phyloP scores from a whole-genome alignment of 2,888 invertebrate species.

The Xestia c-nigrum region DNA sequence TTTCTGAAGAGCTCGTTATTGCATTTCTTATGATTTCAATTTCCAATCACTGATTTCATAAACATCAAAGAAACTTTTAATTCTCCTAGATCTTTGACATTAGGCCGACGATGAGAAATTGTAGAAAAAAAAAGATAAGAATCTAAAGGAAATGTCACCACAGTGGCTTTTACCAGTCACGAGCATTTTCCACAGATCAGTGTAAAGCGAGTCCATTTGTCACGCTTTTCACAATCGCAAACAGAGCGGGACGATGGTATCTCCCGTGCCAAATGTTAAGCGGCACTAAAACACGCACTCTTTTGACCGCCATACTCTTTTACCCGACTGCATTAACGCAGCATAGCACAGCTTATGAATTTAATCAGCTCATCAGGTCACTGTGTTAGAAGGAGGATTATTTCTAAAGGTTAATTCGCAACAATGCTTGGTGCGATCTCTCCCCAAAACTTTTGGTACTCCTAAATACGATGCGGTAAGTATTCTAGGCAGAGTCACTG shows the following conservation, averaged over 20 bases:
- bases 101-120: conserved; percentile 20
- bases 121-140: conserved; percentile 30
- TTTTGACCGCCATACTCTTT: conserved; percentile 32
- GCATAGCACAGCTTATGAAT: not conserved
- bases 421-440: not conserved
- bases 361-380: not conserved
- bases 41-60: not conserved
- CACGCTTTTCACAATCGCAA: conserved; percentile 85
- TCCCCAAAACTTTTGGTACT: not conserved
- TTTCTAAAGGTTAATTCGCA: not conserved
- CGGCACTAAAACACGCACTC: conserved; percentile 49
- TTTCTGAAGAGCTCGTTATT: conserved; percentile 9
- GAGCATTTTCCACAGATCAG: conserved; percentile 70
- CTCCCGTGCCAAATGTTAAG: conserved; percentile 75
- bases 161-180: conserved; percentile 66
- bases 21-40: not conserved
- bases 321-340: not conserved
- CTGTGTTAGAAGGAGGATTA: not conserved
- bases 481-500: not conserved
- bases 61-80: conserved; percentile 16
- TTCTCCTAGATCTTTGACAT: conserved; percentile 14
- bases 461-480: not conserved
- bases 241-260: conserved; percentile 86
- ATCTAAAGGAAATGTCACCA: conserved; percentile 59
- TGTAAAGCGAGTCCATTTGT: conserved; percentile 76